Conservation (phyloP, 2,113 vertebrate species). For the Oreotrochilus melanogaster region DNA sequence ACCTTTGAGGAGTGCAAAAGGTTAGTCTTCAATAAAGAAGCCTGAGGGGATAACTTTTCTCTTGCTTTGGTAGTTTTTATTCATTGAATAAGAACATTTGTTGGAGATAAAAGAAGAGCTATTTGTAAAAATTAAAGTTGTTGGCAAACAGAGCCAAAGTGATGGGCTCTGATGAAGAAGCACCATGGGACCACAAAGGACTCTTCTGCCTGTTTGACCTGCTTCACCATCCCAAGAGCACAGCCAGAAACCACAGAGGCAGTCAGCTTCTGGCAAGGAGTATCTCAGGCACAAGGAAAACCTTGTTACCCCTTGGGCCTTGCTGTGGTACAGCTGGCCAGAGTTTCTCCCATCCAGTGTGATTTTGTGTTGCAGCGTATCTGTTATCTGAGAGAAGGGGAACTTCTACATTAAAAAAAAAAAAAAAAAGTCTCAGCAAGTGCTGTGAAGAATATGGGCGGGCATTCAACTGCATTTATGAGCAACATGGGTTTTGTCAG, state of each 20-base stretch:
- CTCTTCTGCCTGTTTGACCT: background rate
- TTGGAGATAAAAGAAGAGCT: slow-evolving; percentile 5
- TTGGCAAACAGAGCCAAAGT: background rate
- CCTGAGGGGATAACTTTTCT: background rate
- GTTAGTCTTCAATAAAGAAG: background rate
- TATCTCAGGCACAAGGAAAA: background rate
- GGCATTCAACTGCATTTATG: background rate
- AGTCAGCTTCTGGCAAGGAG: background rate
- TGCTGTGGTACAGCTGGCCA: background rate
- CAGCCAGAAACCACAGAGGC: background rate
- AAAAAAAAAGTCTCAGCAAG: rapidly evolving
- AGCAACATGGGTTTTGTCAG: background rate
- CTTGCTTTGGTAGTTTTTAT: slow-evolving; percentile 10
- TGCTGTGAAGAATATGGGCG: rapidly evolving
- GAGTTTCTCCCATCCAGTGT: background rate
- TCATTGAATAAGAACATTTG: slow-evolving; percentile 16
- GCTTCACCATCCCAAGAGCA: background rate
- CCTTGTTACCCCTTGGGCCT: rapidly evolving
- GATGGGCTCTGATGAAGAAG: background rate
- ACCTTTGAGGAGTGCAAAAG: background rate
- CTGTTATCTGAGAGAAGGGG: background rate
- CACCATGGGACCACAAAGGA: rapidly evolving
- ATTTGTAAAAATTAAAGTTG: background rate
- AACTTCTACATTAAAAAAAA: background rate
- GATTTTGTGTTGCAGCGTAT: rapidly evolving